These are phyloP conservation scores for Poecilia velifera DNA, from an alignment of 2,797 vertebrate genomes.

Conservation along the genomic window DNA sequence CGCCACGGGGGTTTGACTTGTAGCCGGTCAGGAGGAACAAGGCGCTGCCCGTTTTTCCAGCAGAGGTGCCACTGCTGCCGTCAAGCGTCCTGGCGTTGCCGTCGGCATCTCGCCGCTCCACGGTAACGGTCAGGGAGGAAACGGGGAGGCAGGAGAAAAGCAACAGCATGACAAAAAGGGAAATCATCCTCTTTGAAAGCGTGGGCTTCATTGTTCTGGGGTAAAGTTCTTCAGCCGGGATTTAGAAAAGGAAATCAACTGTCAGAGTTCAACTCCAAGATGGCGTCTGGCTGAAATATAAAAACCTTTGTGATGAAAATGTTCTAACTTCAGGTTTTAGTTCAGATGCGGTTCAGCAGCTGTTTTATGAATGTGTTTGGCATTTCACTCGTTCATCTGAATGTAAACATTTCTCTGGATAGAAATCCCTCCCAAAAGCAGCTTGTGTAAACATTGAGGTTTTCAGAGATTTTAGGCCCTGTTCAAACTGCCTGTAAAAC, in stretches of 20 bases:
- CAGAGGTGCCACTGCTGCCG: slow-evolving; percentile 9
- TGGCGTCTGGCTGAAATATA: slow-evolving; percentile 30
- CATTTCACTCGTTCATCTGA: slow-evolving; percentile 40
- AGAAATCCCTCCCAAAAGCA: slow-evolving; percentile 59
- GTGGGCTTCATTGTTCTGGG: slow-evolving; percentile 56
- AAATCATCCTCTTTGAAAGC: slow-evolving; percentile 51
- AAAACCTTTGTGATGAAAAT: slow-evolving; percentile 53
- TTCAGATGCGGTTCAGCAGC: slow-evolving; percentile 24
- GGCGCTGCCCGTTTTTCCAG: slow-evolving; percentile 41
- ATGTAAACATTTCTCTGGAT: slow-evolving; percentile 71
- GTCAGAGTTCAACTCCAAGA: slow-evolving; percentile 34
- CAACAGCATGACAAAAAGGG: slow-evolving; percentile 51
- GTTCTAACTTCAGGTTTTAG: not conserved
- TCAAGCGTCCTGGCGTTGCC: slow-evolving; percentile 47
- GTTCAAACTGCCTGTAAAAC: slow-evolving; percentile 31
- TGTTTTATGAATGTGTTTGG: slow-evolving; percentile 44
- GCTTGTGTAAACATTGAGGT: slow-evolving; percentile 77
- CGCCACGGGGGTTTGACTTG: slow-evolving; percentile 52
- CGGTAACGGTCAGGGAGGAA: slow-evolving; percentile 66
- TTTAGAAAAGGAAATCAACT: not conserved
- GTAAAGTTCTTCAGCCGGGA: slow-evolving; percentile 34
- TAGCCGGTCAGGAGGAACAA: slow-evolving; percentile 70
- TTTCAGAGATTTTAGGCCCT: slow-evolving; percentile 50
- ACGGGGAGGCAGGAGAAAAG: slow-evolving; percentile 68
- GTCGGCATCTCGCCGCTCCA: slow-evolving; percentile 36